Evolutionary conservation across 2,797 vertebrate species (phyloP), one percentile per base, ranked within the genome.

Genomic region (Oreochromis grahami): DNA sequence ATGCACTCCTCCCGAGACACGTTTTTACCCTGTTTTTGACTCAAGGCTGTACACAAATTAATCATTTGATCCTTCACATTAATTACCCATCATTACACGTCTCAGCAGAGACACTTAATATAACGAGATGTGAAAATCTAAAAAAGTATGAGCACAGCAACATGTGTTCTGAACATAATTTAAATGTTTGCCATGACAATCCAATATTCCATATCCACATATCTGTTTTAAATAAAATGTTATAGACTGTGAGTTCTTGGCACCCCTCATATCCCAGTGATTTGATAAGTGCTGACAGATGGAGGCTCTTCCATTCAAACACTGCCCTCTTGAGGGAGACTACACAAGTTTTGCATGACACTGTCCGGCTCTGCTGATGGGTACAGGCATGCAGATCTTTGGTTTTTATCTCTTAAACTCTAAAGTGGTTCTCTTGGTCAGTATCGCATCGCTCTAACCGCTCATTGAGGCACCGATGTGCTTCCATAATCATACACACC

Each of bases 261-360:
- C 91, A 68, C 86, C 70, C 7, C 21, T 86, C 79, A 21, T n/a
- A 34, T 81, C 51, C 76, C 79, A 3, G 53, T 77, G 90, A 86
- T 78, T 11, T 86, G 91, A 91, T 82, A 86, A 89, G 92, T 68
- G 92, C 86, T 92, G 92, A 93, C 86, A 89, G 86, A 89, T 79
- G 79, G 84, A 86, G 84, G 65, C 81, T 95, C 90, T 86, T 89
- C 89, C 93, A 93, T 91, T 93, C 92, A 96, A 95, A 96, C 93
- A 94, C 95, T 96, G 96, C 96, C 96, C 95, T 94, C 96, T 97
- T 80, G 93, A 96, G 96, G 96, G 86, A 89, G 92, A 92, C 83
- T 36, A 86, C 84, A 91, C 86, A 82, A 86, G 60, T 84, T 78
- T 43, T 29, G 52, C 21, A 2, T 63, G 41, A 32, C 43, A n/a